phyloP scores from a whole-genome alignment of 2,888 invertebrate genomes.

The Palloptera scutellata region DNA sequence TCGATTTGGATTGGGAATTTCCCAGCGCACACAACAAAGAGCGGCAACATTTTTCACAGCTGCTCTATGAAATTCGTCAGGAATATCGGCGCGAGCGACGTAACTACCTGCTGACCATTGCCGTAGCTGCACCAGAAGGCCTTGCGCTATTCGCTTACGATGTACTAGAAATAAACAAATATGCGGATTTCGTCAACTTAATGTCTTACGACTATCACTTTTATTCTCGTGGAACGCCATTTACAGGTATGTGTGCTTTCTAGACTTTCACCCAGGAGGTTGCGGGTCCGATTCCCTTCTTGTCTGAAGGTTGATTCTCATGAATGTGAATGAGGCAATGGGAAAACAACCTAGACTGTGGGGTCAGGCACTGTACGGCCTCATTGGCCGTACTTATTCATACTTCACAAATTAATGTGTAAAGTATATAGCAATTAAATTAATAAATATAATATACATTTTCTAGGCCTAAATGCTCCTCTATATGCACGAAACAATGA shows the following conservation, averaged over 20 bases:
- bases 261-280: too few relatives aligned
- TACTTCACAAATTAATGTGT: too few relatives aligned
- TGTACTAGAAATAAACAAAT: constrained; percentile 78
- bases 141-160: constrained; percentile 82
- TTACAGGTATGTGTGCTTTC: constrained; percentile 69
- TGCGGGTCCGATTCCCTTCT: too few relatives aligned
- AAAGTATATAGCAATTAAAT: too few relatives aligned
- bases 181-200: constrained; percentile 85
- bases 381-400: too few relatives aligned
- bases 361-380: too few relatives aligned
- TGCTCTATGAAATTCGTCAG: constrained; percentile 76
- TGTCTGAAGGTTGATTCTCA: too few relatives aligned
- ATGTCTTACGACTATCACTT: constrained; percentile 93
- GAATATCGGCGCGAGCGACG: constrained; percentile 71
- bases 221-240: constrained; percentile 77
- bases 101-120: constrained; percentile 75
- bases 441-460: too few relatives aligned
- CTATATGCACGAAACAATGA: constrained; percentile 72
- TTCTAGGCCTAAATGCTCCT: constrained; percentile 79
- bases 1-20: constrained; percentile 86
- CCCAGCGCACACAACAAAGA: constrained; percentile 73
- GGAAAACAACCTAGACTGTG: too few relatives aligned
- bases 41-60: constrained; percentile 76
- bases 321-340: too few relatives aligned
- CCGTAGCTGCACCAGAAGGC: constrained; percentile 80